Evolutionary conservation across 2,113 vertebrate species (phyloP), one percentile per base, ranked within the genome.

Genomic region (Scalopus aquaticus): DNA sequence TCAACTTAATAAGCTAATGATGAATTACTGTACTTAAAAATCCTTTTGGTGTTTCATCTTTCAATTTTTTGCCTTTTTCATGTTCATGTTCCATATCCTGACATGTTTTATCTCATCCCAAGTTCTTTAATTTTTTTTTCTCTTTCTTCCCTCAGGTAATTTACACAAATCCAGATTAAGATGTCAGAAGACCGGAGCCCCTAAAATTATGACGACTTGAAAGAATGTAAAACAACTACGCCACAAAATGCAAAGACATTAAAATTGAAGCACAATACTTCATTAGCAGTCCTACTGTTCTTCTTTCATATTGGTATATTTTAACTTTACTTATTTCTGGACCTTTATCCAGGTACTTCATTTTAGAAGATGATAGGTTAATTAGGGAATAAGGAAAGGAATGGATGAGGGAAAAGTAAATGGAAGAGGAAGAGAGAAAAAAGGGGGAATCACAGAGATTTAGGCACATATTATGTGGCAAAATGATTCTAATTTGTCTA

Each of bases 11-110:
- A 42, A 72, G 79, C 69, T 87, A 69, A 44, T 92, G 83, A 95
- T 93, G 82, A 89, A 93, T 93, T 67, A 44, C 12, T 56, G 15
- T 37, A 79, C n/a, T 37, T 95, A 86, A 93, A 89, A 46, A 46
- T 78, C 88, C 56, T 58, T 65, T 28, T 12, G 22, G 58, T 62
- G 54, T 37, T 73, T 78, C 6, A 83, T 51, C 62, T 89, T 85
- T 94, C 78, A 60, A 16, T 20, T 58, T 94, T 85, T 74, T 91
- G 46, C 26, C 79, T 80, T 86, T 91, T 91, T 79, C 74, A 74
- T 44, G 46, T 80, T 81, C 56, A 65, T 64, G 22, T 82, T 69
- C 32, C 39, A 86, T 69, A n/a, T 82, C 42, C 22, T 16, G 4
- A 2, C n/a, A 56, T 64, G 46, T 19, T 74, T 88, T 64, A 24